Conservation (phyloP, 2,113 vertebrate species). For the cattle (Bos taurus) region ARS-UCD2.0 NC_037333.1:111783001-111783500, state of each 20-base stretch:
- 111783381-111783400: not conserved
- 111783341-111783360: not conserved
- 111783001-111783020: conserved; percentile 21
- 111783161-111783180: conserved; percentile 74
- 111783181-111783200: conserved; percentile 56
- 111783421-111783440: not conserved
- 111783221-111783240: not conserved
- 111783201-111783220: conserved; percentile 62
- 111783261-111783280: not conserved
- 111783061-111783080: conserved; percentile 42
- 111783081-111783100: conserved; percentile 68
- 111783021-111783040: conserved; percentile 59
- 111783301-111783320: not conserved
- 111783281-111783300: not conserved
- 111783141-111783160: conserved; percentile 72
- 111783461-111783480: not conserved
- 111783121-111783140: conserved; percentile 78
- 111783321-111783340: not conserved
- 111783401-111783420: conserved; percentile 5
- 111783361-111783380: not conserved
- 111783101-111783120: conserved; percentile 73
- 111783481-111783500: not conserved
- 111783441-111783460: not conserved
- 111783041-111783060: conserved; percentile 38
- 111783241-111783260: conserved; percentile 29